Conservation (phyloP, 2,888 invertebrate species). For the Epistrophe grossulariae region DNA sequence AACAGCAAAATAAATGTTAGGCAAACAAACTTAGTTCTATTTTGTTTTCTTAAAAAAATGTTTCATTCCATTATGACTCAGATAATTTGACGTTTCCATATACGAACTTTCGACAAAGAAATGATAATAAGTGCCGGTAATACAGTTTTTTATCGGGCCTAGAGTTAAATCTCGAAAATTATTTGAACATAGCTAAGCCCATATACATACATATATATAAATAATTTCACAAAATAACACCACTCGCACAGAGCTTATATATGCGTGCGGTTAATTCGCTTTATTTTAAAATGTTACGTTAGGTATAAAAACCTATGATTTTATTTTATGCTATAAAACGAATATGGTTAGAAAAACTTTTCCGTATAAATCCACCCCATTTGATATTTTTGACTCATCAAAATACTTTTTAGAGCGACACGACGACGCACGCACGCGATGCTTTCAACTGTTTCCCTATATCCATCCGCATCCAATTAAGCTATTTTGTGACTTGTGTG, state of each 20-base stretch:
- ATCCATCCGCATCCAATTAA: background rate
- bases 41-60: too few species aligned
- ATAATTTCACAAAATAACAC: background rate
- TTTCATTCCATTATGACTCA: too few species aligned
- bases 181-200: too few species aligned
- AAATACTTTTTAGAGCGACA: background rate
- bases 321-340: background rate
- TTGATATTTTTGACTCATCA: background rate
- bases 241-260: background rate
- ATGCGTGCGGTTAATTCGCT: background rate
- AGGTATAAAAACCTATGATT: background rate
- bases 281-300: background rate
- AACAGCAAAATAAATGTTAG: too few species aligned
- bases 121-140: too few species aligned
- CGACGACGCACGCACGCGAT: background rate
- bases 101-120: too few species aligned
- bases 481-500: too few species aligned
- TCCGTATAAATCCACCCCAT: background rate
- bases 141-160: too few species aligned
- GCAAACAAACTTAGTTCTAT: too few species aligned
- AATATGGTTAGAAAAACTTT: background rate
- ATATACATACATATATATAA: too few species aligned
- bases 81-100: too few species aligned
- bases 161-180: too few species aligned
- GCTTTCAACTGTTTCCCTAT: background rate